Conservation (phyloP, 2,113 vertebrate species). For the Coturnix japonica region DNA sequence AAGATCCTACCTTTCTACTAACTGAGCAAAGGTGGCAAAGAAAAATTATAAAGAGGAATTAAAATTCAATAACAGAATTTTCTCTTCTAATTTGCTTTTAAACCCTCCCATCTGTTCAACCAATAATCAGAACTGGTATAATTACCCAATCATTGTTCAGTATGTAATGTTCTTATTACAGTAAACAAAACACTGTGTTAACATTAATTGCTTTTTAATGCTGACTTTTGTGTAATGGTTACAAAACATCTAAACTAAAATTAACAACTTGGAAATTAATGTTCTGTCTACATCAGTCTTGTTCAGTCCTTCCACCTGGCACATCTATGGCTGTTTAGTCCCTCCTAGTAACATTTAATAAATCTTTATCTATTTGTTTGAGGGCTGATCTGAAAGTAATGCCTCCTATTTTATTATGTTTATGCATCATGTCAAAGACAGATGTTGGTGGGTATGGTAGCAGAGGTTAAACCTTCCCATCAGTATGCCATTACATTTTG, state of each 20-base stretch:
- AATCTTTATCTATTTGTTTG: not conserved
- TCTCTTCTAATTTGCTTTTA: constrained; percentile 27
- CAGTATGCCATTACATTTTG: not conserved
- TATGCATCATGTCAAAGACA: too few relatives aligned
- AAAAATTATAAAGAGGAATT: not conserved
- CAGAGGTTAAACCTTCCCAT: not conserved
- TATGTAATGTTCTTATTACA: constrained; percentile 24
- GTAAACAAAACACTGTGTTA: constrained; percentile 62
- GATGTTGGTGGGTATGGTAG: not conserved
- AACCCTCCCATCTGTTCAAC: constrained; percentile 40
- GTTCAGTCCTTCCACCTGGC: not conserved
- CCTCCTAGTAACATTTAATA: not conserved
- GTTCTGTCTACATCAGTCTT: not conserved
- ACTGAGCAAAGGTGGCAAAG: not conserved
- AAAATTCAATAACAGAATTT: constrained; percentile 38
- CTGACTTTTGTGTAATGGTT: not conserved
- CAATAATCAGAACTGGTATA: constrained; percentile 31
- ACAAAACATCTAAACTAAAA: constrained; percentile 28
- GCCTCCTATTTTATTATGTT: not conserved
- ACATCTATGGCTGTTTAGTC: not conserved
- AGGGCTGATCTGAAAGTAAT: not conserved
- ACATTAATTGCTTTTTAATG: constrained; percentile 35
- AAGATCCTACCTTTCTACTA: not conserved
- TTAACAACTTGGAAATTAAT: constrained; percentile 25
- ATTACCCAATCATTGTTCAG: constrained; percentile 51